Conservation (phyloP, 2,797 vertebrate species). For the Enteromius fasciolatus region DNA sequence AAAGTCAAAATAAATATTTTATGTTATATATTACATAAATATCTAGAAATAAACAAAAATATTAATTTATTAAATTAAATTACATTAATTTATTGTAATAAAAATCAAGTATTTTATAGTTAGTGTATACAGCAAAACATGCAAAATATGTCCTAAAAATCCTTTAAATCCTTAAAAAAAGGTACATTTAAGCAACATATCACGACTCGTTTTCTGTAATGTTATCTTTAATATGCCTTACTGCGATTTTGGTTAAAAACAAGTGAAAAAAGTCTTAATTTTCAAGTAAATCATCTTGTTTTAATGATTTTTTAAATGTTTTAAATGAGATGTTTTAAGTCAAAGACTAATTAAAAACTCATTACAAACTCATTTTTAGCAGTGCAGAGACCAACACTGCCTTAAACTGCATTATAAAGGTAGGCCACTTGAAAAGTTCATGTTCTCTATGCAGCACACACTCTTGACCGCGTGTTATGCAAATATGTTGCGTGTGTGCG, state of each 20-base stretch:
- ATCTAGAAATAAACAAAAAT: not conserved
- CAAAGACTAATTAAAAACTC: not conserved
- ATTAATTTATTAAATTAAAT: not conserved
- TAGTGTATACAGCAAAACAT: not conserved
- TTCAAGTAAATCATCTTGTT: not conserved
- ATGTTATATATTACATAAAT: too few relatives aligned
- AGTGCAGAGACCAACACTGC: not conserved
- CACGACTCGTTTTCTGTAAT: not conserved
- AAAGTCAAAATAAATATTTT: too few relatives aligned
- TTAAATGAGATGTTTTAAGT: not conserved
- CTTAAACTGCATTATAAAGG: conserved; percentile 1
- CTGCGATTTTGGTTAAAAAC: not conserved
- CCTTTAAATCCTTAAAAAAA: not conserved
- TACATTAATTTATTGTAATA: not conserved
- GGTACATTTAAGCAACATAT: not conserved
- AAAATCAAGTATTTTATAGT: not conserved
- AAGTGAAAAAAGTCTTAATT: not conserved
- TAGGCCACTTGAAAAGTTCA: not conserved
- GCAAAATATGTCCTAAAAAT: not conserved
- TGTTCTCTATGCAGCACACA: not conserved
- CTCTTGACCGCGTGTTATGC: conserved; percentile 1
- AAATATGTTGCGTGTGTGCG: conserved; percentile 1
- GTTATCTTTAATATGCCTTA: not conserved
- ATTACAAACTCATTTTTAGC: not conserved
- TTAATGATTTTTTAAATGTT: not conserved